These are phyloP conservation scores for Gymnogyps californianus DNA, from an alignment of 2,113 vertebrate genomes.

Conservation along the genomic window DNA sequence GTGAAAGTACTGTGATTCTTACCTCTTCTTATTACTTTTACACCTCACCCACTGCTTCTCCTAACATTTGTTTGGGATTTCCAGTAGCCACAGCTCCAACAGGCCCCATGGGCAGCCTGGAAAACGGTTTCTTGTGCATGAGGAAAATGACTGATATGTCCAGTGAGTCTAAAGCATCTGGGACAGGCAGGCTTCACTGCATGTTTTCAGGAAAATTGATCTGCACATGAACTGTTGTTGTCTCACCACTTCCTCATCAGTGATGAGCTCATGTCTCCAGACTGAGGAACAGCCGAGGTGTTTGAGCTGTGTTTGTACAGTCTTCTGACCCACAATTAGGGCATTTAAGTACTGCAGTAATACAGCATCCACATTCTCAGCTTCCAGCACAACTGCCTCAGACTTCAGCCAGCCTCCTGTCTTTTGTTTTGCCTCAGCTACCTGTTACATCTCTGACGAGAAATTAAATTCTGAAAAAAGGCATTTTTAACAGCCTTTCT, in stretches of 20 bases:
- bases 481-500: not conserved
- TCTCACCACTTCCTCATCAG: not conserved
- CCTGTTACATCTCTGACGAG: not conserved
- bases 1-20: not conserved
- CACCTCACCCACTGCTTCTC: not conserved
- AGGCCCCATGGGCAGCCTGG: not conserved
- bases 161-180: not conserved
- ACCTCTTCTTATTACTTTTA: not conserved
- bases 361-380: not conserved
- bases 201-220: rapidly evolving
- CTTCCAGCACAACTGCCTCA: not conserved
- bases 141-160: not conserved
- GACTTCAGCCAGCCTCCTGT: not conserved
- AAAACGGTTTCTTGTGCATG: not conserved
- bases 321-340: not conserved
- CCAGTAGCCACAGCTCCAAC: not conserved
- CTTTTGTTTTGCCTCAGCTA: not conserved
- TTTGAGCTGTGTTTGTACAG: not conserved
- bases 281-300: rapidly evolving
- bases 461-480: not conserved
- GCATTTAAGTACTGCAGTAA: not conserved
- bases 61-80: not conserved
- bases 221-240: too few relatives aligned
- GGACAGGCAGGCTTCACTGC: not conserved
- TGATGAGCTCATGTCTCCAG: not conserved